Conservation (phyloP, 2,797 vertebrate genomes). For the Paguma larvata region DNA sequence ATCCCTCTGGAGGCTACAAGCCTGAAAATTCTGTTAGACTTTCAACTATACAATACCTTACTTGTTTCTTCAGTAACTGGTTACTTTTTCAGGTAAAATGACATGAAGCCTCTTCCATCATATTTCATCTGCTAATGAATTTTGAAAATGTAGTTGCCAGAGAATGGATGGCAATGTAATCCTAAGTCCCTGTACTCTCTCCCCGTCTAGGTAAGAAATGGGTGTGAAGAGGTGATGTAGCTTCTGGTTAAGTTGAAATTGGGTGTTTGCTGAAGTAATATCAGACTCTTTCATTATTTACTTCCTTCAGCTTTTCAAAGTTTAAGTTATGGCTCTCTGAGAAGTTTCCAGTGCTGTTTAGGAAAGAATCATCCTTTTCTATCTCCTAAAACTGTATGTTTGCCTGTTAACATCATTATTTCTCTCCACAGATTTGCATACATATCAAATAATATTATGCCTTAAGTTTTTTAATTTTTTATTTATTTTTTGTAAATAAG, state of each 20-base stretch:
- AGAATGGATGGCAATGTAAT: background rate
- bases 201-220: background rate
- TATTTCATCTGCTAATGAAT: constrained; percentile 21
- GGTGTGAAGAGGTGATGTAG: background rate
- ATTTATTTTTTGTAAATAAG: background rate
- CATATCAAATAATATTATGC: constrained; percentile 42
- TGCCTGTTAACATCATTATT: background rate
- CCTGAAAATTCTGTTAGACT: background rate
- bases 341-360: background rate
- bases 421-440: constrained; percentile 59
- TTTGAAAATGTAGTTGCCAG: background rate
- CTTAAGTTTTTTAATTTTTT: constrained; percentile 6
- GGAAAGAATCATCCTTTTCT: background rate
- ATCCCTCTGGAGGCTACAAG: background rate
- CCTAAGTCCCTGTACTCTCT: background rate
- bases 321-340: background rate
- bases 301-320: constrained; percentile 61
- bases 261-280: background rate
- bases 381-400: background rate
- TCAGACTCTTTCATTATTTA: constrained; percentile 62
- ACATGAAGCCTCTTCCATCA: background rate
- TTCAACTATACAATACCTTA: background rate
- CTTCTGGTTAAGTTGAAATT: constrained; percentile 59
- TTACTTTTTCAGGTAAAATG: constrained; percentile 36
- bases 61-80: background rate